Evolutionary conservation across 1,140 invertebrate species (phyloP).

Genomic region (Solenopsis invicta): DNA sequence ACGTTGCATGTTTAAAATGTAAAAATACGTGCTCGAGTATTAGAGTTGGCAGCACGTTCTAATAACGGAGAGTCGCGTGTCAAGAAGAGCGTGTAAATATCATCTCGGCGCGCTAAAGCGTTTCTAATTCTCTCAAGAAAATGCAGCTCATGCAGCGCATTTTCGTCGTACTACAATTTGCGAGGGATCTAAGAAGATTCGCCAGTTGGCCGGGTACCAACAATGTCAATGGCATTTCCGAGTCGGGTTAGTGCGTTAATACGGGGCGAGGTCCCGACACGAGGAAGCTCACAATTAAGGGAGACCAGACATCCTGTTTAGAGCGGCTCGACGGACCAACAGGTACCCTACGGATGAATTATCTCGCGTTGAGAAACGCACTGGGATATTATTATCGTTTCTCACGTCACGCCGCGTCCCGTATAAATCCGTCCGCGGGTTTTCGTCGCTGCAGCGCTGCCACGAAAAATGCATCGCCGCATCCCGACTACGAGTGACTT

Average conservation of each 20-base stretch:
- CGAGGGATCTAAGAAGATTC: background rate
- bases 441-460: background rate
- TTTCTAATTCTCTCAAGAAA: background rate
- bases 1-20: background rate
- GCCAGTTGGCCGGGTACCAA: constrained; percentile 73
- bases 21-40: background rate
- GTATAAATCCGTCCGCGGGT: constrained; percentile 37
- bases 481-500: constrained; percentile 6
- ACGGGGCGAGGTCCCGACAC: constrained; percentile 21
- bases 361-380: constrained; percentile 11
- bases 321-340: constrained; percentile 29
- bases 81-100: constrained; percentile 14
- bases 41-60: background rate
- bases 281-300: constrained; percentile 63
- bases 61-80: background rate
- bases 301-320: constrained; percentile 57
- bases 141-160: background rate
- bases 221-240: constrained; percentile 78
- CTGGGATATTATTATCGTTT: constrained; percentile 43
- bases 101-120: background rate
- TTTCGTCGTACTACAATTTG: constrained; percentile 33
- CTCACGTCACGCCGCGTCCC: background rate
- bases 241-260: constrained; percentile 41
- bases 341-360: constrained; percentile 50
- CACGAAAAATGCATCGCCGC: background rate